A percentile compares a stretch with the other conserved stretches of the same genome.
These are phyloP conservation scores for Dyspetes luteomarginatus DNA, from an alignment of 2,888 invertebrate genomes.

Conservation along the genomic window DNA sequence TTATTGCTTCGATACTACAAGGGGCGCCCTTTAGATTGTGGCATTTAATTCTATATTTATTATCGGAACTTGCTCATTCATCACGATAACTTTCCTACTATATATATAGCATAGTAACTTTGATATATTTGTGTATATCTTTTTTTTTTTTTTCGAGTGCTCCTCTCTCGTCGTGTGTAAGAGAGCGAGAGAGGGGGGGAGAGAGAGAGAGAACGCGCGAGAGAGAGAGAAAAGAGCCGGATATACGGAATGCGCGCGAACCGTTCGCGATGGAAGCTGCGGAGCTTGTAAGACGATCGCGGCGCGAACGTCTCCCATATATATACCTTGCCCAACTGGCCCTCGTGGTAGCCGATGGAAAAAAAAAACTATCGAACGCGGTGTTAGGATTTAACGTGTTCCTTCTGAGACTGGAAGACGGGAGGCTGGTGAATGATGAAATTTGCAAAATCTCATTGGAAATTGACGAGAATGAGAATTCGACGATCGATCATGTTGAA, in stretches of 20 bases:
- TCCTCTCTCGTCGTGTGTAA: neutral
- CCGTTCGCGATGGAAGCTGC: constrained; percentile 72
- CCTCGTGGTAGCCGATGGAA: constrained; percentile 40
- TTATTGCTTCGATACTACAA: neutral
- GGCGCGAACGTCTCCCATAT: constrained; percentile 63
- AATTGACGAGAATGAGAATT: neutral
- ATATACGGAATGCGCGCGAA: constrained; percentile 55
- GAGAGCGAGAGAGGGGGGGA: no score
- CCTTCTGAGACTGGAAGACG: neutral
- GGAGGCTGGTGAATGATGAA: neutral
- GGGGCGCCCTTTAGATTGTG: no score
- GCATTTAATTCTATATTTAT: no score
- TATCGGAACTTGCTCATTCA: no score
- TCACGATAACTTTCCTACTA: no score
- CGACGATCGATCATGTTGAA: no score
- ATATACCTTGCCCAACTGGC: constrained; percentile 66
- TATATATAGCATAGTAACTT: no score
- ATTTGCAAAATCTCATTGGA: neutral
- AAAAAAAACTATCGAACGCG: constrained; percentile 53
- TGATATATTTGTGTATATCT: no score
- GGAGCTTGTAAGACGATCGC: constrained; percentile 75
- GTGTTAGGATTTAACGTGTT: no score
- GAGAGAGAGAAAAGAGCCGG: neutral
- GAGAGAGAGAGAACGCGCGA: neutral
- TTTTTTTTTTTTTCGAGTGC: constrained; percentile 1